Conservation (phyloP, 2,113 vertebrate genomes). For the Pelusios castaneus region DNA sequence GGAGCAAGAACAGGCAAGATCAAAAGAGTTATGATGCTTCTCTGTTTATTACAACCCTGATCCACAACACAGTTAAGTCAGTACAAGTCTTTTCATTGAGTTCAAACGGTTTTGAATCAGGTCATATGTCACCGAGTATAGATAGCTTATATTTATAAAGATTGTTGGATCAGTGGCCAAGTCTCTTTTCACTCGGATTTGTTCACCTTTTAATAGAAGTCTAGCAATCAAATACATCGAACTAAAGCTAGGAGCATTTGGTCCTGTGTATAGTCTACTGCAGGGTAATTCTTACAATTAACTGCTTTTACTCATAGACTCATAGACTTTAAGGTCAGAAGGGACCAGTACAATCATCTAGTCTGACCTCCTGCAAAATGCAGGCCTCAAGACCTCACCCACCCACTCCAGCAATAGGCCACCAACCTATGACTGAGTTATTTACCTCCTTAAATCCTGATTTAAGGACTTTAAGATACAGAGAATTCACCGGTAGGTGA, state of each 20-base stretch:
- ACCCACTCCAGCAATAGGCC: no score
- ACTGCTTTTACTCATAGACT: not conserved
- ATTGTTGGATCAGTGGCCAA: no score
- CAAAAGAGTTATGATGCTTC: fast-evolving
- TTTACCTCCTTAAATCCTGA: no score
- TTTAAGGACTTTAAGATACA: no score
- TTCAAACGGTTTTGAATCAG: not conserved
- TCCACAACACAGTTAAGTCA: not conserved
- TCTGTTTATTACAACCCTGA: fast-evolving
- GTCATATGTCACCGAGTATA: not conserved
- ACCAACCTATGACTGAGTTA: no score
- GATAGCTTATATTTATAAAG: fast-evolving
- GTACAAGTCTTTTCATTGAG: not conserved
- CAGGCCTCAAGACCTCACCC: no score
- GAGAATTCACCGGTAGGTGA: no score
- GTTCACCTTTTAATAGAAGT: fast-evolving
- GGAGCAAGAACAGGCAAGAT: fast-evolving
- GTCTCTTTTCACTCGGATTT: no score
- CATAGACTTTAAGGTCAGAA: no score
- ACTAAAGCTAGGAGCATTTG: not conserved
- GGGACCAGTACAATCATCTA: no score
- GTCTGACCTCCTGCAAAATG: no score
- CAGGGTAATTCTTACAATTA: not conserved
- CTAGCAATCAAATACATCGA: fast-evolving
- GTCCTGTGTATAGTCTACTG: not conserved